Evolutionary conservation across 2,888 invertebrate genomes (phyloP), one percentile per base, ranked within the genome.

Genomic region (Pardosa pseudoannulata): DNA sequence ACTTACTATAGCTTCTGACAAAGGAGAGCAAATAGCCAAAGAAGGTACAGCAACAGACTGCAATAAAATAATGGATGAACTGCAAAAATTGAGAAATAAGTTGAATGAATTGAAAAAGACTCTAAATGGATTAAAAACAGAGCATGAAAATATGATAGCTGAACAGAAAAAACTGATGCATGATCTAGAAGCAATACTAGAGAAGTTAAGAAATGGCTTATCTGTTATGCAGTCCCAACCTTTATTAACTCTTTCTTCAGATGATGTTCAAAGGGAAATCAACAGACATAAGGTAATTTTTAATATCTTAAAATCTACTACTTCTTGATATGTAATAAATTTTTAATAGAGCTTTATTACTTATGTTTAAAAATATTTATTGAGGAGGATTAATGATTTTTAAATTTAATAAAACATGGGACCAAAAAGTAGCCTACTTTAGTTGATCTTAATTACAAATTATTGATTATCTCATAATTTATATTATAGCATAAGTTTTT

Each of bases 1-100:
- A 41, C 92, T 98, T 9, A 96, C 96, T 0, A 94, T 96, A 5
- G 97, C 97, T 0, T 95, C 95, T 16, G 98, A 98, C 90, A 97
- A 97, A 91, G 98, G 97, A 0, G 96, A 96, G 90, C 96, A 97
- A 91, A 97, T 98, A 39, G 96, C 96, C 0, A 95, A 95, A 0
- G 97, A 98, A 92, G 97, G 97, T 62, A 95, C 96, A 1, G 95
- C 96, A 0, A 95, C 95, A 23, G 97, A 97, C 90, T 94, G 96
- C 90, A 97, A 97, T 90, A 95, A 95, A 89, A 95, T 98, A 6
- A 96, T 96, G 0, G 96, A 97, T 91, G 95, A 97, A 89, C 91
- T 98, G 28, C 97, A 97, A 90, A 95, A 95, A 0, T 91, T 98
- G 27, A 97, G 96, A 91, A 96, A 96, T 90, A 96, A 97, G 89